Base-by-base conservation (phyloP, 2,113 vertebrate genomes). In the Glaucidium brasilianum region DNA sequence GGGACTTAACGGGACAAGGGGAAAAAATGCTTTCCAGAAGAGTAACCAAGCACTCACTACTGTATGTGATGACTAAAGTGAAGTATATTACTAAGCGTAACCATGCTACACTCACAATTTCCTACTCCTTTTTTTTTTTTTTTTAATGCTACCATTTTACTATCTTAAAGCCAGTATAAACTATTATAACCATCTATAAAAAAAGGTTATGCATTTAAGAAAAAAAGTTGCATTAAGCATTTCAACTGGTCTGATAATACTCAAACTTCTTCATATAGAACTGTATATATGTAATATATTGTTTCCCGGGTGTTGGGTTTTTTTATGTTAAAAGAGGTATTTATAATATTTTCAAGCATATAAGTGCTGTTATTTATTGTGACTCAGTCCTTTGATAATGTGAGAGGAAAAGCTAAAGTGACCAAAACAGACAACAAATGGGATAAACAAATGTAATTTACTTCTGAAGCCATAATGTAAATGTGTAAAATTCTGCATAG, bases 391-490 rank as follows among this genome's bases (percentile, higher is more conserved):
- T 27, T 9, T 64, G 39, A 55, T 60, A 72, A 27, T 8, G 9
- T 49, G 18, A 86, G 86, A 83, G 34, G 18, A 73, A 95, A 74
- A 88, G 17, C 19, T 72, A 34, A n/a, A 56, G 7, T 37, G 11
- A 52, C 80, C 8, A 0, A 0, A 75, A 50, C 27, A 82, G 49
- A 37, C 3, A 82, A n/a, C 6, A 69, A 68, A 64, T 3, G 9
- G 14, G 10, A 68, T 23, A 84, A 85, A 56, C 10, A 80, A 72
- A 55, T 68, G 2, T 23, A 59, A 80, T 83, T 76, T 41, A 30
- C 10, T 92, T 92, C 45, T 56, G 10, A 91, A 84, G 18, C 20
- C 5, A 11, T 66, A 89, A 53, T 22, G 55, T 30, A 71, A 85
- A 87, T 30, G 9, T 52, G 21, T 58, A 62, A 73, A 77, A 58